phyloP scores from a whole-genome alignment of 2,888 invertebrate genomes.

The Monochamus alternatus region DNA sequence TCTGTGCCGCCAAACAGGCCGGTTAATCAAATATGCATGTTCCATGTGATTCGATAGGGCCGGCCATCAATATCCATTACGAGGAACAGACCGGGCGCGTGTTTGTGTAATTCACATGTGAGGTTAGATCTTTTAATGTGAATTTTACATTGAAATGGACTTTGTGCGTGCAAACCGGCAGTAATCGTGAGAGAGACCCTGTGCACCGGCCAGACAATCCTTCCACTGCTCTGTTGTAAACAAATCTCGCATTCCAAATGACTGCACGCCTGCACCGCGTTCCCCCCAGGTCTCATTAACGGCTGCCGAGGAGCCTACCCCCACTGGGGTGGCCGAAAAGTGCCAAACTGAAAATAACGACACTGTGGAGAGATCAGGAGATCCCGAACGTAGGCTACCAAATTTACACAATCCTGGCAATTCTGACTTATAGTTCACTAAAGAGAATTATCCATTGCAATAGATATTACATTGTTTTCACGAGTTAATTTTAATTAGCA shows the following conservation, averaged over 20 bases:
- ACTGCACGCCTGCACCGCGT: conserved; percentile 48
- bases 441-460: too few species aligned
- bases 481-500: too few species aligned
- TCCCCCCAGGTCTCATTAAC: conserved; percentile 15
- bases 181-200: conserved; percentile 61
- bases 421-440: too few species aligned
- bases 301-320: background rate
- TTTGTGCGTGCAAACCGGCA: conserved; percentile 63
- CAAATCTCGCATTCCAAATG: conserved; percentile 55
- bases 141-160: conserved; percentile 62
- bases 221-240: conserved; percentile 53
- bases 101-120: conserved; percentile 61
- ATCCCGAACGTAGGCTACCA: too few species aligned
- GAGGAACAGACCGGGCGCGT: conserved; percentile 56
- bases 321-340: background rate
- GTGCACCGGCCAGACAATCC: conserved; percentile 60
- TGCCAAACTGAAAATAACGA: background rate
- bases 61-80: conserved; percentile 63
- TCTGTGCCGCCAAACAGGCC: conserved; percentile 55
- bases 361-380: background rate
- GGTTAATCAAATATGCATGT: conserved; percentile 63
- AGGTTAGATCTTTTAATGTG: conserved; percentile 60
- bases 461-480: too few species aligned
- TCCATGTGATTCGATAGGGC: conserved; percentile 54
- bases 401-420: too few species aligned